Evolutionary conservation across 2,888 invertebrate genomes (phyloP).

Genomic region (Lochmaea capreae): DNA sequence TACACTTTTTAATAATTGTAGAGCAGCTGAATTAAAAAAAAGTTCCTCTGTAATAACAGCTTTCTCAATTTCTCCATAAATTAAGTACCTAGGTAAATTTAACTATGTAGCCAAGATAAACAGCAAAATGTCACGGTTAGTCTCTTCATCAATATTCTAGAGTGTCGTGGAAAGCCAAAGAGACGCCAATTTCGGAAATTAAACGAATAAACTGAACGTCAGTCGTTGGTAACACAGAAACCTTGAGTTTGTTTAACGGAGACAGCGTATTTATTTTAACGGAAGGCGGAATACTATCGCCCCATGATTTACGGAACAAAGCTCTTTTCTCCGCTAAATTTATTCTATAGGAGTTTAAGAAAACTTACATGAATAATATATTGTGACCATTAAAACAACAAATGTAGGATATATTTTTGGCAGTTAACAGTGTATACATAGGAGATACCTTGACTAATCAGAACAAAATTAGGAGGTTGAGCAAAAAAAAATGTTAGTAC

Average conservation of each 20-base stretch:
- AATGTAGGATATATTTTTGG: neutral
- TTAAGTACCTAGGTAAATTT: constrained; percentile 19
- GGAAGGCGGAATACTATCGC: constrained; percentile 20
- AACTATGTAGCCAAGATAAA: constrained; percentile 23
- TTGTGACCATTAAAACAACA: neutral
- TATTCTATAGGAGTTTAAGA: constrained; percentile 1
- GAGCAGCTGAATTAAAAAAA: too few relatives aligned
- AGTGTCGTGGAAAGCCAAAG: constrained; percentile 27
- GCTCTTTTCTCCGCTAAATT: constrained; percentile 19
- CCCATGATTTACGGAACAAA: constrained; percentile 25
- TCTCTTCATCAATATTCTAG: constrained; percentile 30
- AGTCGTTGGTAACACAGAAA: constrained; percentile 34
- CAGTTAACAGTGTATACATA: neutral
- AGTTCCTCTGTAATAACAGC: too few relatives aligned
- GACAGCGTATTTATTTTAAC: constrained; percentile 35
- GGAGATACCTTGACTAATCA: too few relatives aligned
- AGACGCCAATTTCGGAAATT: constrained; percentile 35
- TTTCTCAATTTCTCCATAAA: neutral
- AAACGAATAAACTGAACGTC: constrained; percentile 36
- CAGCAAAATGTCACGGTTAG: constrained; percentile 26
- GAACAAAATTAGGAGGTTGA: too few relatives aligned
- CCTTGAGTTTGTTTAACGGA: constrained; percentile 35
- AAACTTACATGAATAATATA: neutral
- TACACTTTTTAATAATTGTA: too few relatives aligned
- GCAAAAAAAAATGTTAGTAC: too few relatives aligned